A percentile compares a stretch with the other conserved stretches of the same genome.
Evolutionary conservation across 2,797 vertebrate species (phyloP).

Genomic region (Orestias chungarensis): DNA sequence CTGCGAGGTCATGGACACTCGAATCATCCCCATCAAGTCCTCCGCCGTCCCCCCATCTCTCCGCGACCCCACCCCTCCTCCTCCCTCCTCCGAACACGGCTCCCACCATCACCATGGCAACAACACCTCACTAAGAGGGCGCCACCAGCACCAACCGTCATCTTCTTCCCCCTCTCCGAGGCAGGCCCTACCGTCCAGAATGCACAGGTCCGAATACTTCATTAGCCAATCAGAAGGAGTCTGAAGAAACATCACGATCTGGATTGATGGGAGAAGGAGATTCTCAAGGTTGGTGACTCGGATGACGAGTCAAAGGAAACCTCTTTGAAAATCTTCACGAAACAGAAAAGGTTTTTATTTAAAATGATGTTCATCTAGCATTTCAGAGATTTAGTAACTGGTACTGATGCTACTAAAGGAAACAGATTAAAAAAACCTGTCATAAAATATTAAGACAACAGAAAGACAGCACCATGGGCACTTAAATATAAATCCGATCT

Average conservation of each 20-base stretch:
- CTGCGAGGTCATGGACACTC: conserved; percentile 93
- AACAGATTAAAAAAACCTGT: too few species aligned
- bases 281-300: background rate
- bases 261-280: background rate
- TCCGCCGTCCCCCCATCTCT: conserved; percentile 89
- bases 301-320: background rate
- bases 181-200: conserved; percentile 57
- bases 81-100: conserved; percentile 58
- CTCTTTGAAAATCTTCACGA: background rate
- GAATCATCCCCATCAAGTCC: conserved; percentile 91
- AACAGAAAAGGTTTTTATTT: background rate
- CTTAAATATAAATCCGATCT: background rate
- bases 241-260: conserved; percentile 37
- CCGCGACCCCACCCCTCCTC: conserved; percentile 68
- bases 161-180: background rate
- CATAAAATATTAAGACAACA: conserved; percentile 24
- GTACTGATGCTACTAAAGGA: background rate
- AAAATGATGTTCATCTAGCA: conserved; percentile 3
- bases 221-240: conserved; percentile 75
- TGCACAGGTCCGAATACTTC: conserved; percentile 53
- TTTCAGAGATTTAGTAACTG: background rate
- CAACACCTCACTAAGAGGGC: conserved; percentile 73
- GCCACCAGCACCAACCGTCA: conserved; percentile 62
- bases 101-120: conserved; percentile 73
- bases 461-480: background rate